Evolutionary conservation across 2,113 vertebrate species (phyloP).

Genomic region (Salvator merianae): DNA sequence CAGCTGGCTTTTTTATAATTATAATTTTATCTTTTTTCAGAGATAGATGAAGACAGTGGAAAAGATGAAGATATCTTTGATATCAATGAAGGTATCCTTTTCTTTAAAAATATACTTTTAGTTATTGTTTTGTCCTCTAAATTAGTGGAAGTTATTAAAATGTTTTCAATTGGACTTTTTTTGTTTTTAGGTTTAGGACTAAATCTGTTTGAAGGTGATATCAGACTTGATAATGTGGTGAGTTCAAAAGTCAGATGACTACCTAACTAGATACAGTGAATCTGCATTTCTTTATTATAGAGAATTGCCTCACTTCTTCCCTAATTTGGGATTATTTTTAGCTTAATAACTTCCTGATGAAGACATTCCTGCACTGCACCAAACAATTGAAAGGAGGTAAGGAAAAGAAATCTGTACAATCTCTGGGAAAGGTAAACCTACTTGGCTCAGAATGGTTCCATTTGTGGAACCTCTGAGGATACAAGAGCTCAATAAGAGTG

Average conservation of each 20-base stretch:
- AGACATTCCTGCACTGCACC: not conserved
- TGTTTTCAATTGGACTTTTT: slow-evolving; percentile 33
- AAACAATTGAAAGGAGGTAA: not conserved
- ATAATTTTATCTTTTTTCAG: slow-evolving; percentile 67
- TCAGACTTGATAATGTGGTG: slow-evolving; percentile 76
- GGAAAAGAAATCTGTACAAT: not conserved
- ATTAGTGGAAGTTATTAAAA: not conserved
- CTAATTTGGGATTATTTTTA: not conserved
- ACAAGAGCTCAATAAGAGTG: not conserved
- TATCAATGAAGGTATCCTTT: slow-evolving; percentile 88
- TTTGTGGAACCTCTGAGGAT: not conserved
- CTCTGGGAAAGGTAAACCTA: not conserved
- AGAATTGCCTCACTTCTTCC: not conserved
- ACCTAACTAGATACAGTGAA: slow-evolving; percentile 1
- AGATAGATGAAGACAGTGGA: slow-evolving; percentile 85
- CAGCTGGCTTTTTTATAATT: slow-evolving; percentile 56
- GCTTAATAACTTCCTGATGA: not conserved
- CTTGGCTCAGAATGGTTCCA: not conserved
- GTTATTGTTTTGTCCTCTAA: not conserved
- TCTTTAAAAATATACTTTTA: not conserved
- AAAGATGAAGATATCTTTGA: slow-evolving; percentile 87
- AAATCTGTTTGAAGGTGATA: slow-evolving; percentile 88
- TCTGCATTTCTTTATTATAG: not conserved
- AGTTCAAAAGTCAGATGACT: slow-evolving; percentile 58
- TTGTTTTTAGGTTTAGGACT: slow-evolving; percentile 79